These are phyloP conservation scores for Daboia siamensis DNA, from an alignment of 2,113 vertebrate species.

Conservation along the genomic window DNA sequence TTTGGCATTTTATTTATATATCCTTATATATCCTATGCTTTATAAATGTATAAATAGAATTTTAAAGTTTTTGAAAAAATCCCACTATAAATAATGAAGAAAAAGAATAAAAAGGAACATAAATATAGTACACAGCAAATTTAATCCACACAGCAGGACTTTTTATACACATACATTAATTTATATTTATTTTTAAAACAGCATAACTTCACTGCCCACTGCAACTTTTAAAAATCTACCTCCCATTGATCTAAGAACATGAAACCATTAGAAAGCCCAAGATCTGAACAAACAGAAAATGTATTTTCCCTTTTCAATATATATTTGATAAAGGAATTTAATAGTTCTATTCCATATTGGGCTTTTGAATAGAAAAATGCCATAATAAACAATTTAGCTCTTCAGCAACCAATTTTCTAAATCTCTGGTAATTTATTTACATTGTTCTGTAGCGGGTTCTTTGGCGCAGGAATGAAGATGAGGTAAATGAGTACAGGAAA, in stretches of 20 bases:
- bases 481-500: no score
- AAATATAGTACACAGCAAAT: background rate
- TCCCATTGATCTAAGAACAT: constrained; percentile 16
- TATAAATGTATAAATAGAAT: background rate
- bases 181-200: constrained; percentile 21
- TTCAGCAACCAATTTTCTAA: constrained; percentile 29
- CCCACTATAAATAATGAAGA: background rate
- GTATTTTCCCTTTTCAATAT: constrained; percentile 18
- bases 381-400: constrained; percentile 26
- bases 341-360: constrained; percentile 30
- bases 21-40: background rate
- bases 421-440: constrained; percentile 39
- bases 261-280: constrained; percentile 27
- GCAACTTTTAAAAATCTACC: constrained; percentile 28
- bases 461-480: no score
- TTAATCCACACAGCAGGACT: background rate
- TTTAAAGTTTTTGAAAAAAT: background rate
- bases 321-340: constrained; percentile 37
- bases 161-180: constrained; percentile 1
- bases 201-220: constrained; percentile 24
- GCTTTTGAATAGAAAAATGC: constrained; percentile 26
- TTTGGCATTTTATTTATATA: background rate
- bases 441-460: no score
- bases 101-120: background rate
- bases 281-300: constrained; percentile 23